Evolutionary conservation across 2,888 invertebrate genomes (phyloP), one percentile per base, ranked within the genome.

Genomic region (Caenorhabditis sp.): DNA sequence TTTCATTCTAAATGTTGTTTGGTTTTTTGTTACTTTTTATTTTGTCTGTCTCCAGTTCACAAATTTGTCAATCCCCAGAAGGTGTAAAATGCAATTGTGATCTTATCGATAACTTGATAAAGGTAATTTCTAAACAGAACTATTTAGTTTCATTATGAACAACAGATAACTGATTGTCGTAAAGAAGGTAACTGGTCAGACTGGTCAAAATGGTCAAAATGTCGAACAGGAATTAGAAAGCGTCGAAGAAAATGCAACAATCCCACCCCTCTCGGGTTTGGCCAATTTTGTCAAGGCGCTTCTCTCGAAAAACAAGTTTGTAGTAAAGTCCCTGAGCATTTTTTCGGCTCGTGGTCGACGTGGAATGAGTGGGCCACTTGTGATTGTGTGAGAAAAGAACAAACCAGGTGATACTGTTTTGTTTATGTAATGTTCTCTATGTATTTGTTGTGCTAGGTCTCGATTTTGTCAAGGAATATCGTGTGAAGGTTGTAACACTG

Each of bases 141-240:
- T 8, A 36, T 36, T 36, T 5, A 8, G 12, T 12, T 8, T 8
- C 36, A 5, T 12, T 36, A 8, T 36, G 36, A 36, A 36, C n/a
- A n/a, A n/a, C 31, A 73, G 73, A 68, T 73, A 5, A 31, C 49
- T n/a, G 66, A 73, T 12, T 73, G 73, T 31, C 26, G 57, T 19
- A 64, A 65, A 21, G 58, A 61, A n/a, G 73, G 68, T 0, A 65
- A 60, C 5, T 73, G 73, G 73, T 73, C 73, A 1, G 58, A 59
- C 0, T 73, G 73, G 73, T 67, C 73, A 1, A 68, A 55, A 54
- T 73, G 73, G 73, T 73, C 73, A 4, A 68, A 73, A 55, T 73
- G 73, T 51, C 58, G 68, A 55, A 62, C 68, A 53, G 73, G 73
- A 26, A 57, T 36, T 4, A n/a, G 64, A 17, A 73, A 73, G 31